Conservation (phyloP, 1,140 invertebrate species). For the Thrips palmi region DNA sequence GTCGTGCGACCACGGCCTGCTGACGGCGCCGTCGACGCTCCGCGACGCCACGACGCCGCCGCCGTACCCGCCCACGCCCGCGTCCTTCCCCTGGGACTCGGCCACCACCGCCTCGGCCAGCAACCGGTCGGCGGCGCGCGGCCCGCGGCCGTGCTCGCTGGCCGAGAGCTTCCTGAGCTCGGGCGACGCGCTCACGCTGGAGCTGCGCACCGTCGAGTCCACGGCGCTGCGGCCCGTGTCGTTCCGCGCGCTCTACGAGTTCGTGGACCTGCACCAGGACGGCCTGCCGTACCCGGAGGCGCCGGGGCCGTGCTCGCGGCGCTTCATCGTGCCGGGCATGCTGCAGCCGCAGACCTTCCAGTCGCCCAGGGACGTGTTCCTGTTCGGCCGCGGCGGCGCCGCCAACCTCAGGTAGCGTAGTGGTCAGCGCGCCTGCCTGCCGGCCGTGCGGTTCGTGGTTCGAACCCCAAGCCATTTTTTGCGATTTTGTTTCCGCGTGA, state of each 20-base stretch:
- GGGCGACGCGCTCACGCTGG: constrained; percentile 58
- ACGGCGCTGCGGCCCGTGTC: constrained; percentile 64
- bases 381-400: constrained; percentile 66
- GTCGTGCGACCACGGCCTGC: constrained; percentile 55
- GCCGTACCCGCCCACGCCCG: no score
- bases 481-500: no score
- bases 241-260: constrained; percentile 75
- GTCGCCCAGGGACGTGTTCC: constrained; percentile 60
- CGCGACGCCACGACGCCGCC: no score
- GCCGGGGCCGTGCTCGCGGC: constrained; percentile 39
- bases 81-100: no score
- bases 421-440: no score
- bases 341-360: constrained; percentile 39
- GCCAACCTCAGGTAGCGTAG: constrained; percentile 50
- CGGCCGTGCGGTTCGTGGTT: no score
- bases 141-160: constrained; percentile 49
- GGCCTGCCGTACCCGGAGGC: constrained; percentile 54
- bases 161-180: constrained; percentile 69
- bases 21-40: no score
- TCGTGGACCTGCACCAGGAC: constrained; percentile 70
- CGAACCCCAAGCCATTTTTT: not conserved
- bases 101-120: no score
- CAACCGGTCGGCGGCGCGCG: no score
- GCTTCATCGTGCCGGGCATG: constrained; percentile 45
- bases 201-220: constrained; percentile 59